phyloP scores from a whole-genome alignment of 2,797 vertebrate species.

The Orestias chungarensis region DNA sequence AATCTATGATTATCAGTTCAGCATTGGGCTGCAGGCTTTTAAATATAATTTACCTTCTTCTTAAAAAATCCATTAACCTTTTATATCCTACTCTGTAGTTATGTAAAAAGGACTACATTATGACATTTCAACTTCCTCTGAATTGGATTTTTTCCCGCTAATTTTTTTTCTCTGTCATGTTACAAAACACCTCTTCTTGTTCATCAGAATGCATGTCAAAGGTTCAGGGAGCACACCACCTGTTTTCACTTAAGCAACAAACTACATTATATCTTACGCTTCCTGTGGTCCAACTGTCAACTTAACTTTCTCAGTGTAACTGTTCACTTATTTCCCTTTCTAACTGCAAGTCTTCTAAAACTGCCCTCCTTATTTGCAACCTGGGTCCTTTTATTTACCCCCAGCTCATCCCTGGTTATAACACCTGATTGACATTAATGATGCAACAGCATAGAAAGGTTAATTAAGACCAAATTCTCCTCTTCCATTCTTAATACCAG shows the following conservation, averaged over 20 bases:
- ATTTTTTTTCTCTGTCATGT: constrained; percentile 37
- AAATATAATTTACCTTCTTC: constrained; percentile 33
- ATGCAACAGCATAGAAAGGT: constrained; percentile 73
- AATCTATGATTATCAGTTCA: constrained; percentile 25
- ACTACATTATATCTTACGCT: constrained; percentile 35
- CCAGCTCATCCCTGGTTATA: constrained; percentile 67
- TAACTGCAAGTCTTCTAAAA: constrained; percentile 35
- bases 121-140: constrained; percentile 39
- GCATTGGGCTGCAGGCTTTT: constrained; percentile 29
- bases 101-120: constrained; percentile 28
- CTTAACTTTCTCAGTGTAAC: constrained; percentile 28
- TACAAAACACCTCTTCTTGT: constrained; percentile 32
- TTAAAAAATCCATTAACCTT: constrained; percentile 50
- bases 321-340: constrained; percentile 52
- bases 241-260: constrained; percentile 4
- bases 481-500: constrained; percentile 62
- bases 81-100: constrained; percentile 35
- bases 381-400: constrained; percentile 50
- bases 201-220: constrained; percentile 38
- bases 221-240: constrained; percentile 7
- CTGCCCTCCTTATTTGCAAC: constrained; percentile 57
- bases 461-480: constrained; percentile 80
- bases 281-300: constrained; percentile 50
- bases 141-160: constrained; percentile 26
- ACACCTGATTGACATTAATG: constrained; percentile 75